phyloP scores from a whole-genome alignment of 2,888 invertebrate genomes.

The Hydriomena furcata region DNA sequence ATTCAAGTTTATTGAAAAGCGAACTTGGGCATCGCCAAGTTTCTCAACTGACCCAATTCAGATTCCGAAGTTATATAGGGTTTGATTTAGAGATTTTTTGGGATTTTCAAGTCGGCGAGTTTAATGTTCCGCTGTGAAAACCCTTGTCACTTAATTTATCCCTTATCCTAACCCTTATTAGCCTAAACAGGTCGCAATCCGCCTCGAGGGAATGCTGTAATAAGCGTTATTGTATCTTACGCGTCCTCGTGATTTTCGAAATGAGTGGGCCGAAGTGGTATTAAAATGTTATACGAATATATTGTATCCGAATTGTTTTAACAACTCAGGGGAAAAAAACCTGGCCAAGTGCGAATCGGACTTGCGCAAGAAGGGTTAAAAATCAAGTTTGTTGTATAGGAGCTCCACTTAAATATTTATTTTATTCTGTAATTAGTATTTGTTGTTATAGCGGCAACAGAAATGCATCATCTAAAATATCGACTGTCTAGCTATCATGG shows the following conservation, averaged over 20 bases:
- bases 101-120: conserved; percentile 19
- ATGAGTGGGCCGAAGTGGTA: conserved; percentile 22
- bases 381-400: no score
- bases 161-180: conserved; percentile 37
- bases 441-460: no score
- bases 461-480: no score
- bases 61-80: conserved; percentile 10
- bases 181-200: conserved; percentile 31
- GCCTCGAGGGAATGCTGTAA: conserved; percentile 32
- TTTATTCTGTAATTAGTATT: no score
- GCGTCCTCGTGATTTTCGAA: conserved; percentile 23
- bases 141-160: conserved; percentile 37
- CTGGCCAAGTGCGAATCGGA: no score
- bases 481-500: no score
- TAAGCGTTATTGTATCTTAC: conserved; percentile 34
- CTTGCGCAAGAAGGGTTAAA: no score
- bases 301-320: conserved; percentile 12
- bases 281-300: conserved; percentile 24
- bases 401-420: no score
- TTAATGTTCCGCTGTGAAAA: conserved; percentile 24
- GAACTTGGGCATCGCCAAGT: conserved; percentile 13
- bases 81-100: conserved; percentile 23
- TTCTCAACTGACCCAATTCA: conserved; percentile 24
- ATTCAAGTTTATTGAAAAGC: conserved; percentile 27
- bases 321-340: no score